Evolutionary conservation across 1,140 invertebrate genomes (phyloP), one percentile per base, ranked within the genome.

Genomic region (Zaprionus capensis): DNA sequence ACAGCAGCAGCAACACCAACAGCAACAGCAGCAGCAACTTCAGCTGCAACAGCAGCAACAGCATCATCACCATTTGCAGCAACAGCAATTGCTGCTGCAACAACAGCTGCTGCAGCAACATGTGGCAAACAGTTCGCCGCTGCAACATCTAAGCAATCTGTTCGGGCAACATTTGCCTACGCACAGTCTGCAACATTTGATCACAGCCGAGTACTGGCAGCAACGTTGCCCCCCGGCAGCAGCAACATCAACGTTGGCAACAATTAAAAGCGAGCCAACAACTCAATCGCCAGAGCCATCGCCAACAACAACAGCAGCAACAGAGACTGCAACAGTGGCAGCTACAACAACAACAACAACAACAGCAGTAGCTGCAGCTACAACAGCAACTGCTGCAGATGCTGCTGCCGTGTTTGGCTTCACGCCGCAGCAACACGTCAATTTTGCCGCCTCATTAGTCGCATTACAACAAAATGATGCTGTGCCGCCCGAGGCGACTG

Each of bases 371-470:
- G 24, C 71, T 61, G 44, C 71, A 58, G 14, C 75, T 31, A 38
- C 83, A 56, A 36, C 75, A 57, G 38, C 57, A 46, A 46, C 36
- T 9, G 14, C 28, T 11, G 55, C 26, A 26, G 61, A 26, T 62
- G 58, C 84, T 53, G 81, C 85, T 64, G 81, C 85, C 58, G 78
- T 88, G 66, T 82, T 88, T 41, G 66, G 80, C 59, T 88, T 90
- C 76, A 82, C 85, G 76, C 85, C 85, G 61, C 86, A 88, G 75
- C 85, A 86, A 69, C 82, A 88, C 81, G 85, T 90, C 81, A 88
- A 90, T 88, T 88, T 88, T 85, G 85, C 85, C 81, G 85, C 85
- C 86, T 88, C 85, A 90, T 90, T 88, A 90, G 85, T 84, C 55
- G 85, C 85, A 79, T 85, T 88, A 88, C 85, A 88, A 80, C 86